Base-by-base conservation (phyloP, 1,140 invertebrate genomes). In the Drosophila funebris region DNA sequence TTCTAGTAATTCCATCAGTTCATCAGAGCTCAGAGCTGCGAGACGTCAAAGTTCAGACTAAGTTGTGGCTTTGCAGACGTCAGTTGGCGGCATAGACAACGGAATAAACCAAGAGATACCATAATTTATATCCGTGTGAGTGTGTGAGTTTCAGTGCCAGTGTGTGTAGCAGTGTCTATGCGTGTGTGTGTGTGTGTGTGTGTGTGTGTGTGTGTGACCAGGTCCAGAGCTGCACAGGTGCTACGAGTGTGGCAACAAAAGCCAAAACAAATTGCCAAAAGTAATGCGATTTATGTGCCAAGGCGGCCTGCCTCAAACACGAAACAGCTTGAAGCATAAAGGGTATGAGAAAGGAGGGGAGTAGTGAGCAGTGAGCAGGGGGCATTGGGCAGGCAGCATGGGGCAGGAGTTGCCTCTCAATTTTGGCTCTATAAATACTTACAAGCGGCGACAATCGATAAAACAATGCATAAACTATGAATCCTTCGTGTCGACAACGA, bases 391-490 rank as follows among this genome's bases (percentile, higher is more conserved):
- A 27, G 60, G 8, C 0, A 9, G 39, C 16, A 8, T 7, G 8
- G 50, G 22, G 11, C 11, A 39, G 36, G 5, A 57, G 16, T 20
- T 9, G 13, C 11, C 33, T 4, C n/a, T 13, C 33, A n/a, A 4
- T 36, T 36, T 36, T 36, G n/a, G 24, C 3, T 13, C 44, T 48
- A 48, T 48, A 48, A 48, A 48, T 48, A 48, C 24, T 2, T 48
- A 24, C 16, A 8, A 8, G 56, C 31, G 46, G 75, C 83, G 83
- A 87, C 82, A 87, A 87, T 87, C 82, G 82, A 87, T 87, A 87
- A 87, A 87, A 87, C 82, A 87, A 87, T 87, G 82, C 82, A 87
- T 73, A 77, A 85, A 85, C 76, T 77, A 81, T 37, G 77, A 75
- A 85, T 88, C 66, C 78, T 87, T 88, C 83, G 81, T 82, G 79